Evolutionary conservation across 1,140 invertebrate species (phyloP).

Genomic region (Muscidifurax raptorellus): DNA sequence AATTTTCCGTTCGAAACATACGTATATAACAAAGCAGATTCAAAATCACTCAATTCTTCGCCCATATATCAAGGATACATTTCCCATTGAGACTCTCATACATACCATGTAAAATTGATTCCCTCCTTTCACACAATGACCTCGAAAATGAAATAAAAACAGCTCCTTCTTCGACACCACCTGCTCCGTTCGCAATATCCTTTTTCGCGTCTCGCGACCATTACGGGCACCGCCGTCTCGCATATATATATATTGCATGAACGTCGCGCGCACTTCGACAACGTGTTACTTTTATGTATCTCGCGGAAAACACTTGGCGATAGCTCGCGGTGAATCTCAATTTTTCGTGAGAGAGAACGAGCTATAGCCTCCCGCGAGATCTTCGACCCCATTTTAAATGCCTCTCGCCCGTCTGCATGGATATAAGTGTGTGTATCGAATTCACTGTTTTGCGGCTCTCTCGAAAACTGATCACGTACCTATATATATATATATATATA

Average conservation of each 20-base stretch:
- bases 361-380: background rate
- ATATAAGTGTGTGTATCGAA: background rate
- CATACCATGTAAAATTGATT: background rate
- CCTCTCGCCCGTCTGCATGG: background rate
- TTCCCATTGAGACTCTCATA: too few species aligned
- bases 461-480: background rate
- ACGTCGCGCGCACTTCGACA: background rate
- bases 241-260: too few species aligned
- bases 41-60: too few species aligned
- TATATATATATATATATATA: too few species aligned
- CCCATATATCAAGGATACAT: too few species aligned
- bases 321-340: conserved; percentile 13
- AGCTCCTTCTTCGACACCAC: background rate
- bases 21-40: too few species aligned
- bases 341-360: background rate
- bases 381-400: background rate
- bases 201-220: background rate
- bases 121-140: background rate
- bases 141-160: background rate
- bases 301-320: background rate
- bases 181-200: background rate
- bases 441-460: background rate
- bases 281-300: background rate
- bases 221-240: too few species aligned
- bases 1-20: too few species aligned